Base-by-base conservation (phyloP, 2,113 vertebrate species). In the Pseudopipra pipra region DNA sequence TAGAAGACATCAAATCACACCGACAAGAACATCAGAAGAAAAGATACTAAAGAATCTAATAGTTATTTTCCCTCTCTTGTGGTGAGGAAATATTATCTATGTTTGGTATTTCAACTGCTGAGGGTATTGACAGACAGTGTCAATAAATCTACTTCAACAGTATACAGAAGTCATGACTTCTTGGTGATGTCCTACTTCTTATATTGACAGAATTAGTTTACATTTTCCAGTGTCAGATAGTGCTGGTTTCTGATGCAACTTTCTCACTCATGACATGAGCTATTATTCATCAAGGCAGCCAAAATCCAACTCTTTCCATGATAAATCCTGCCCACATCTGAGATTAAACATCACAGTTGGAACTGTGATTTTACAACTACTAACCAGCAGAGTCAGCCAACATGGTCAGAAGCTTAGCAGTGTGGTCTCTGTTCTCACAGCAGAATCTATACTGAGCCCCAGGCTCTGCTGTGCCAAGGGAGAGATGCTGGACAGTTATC, bases 291-390 rank as follows among this genome's bases (percentile, higher is more conserved):
- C n/a, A 87, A 58, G 15, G 37, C 67, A 70, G 94, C 41, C 75
- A 92, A 62, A 85, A 83, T 17, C 5, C 46, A 95, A 66, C 73
- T 86, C 88, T 92, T 95, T 94, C 85, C 82, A 66, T 76, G 85
- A 83, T 73, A 94, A 94, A 88, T 90, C 79, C 87, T 6, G 0
- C 67, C 78, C 75, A 56, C 94, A 68, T 82, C 85, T 88, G 75
- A 80, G 46, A 82, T 89, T 37, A 70, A n/a, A 47, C 71, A 89
- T 35, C 51, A 44, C 85, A 74, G 67, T 58, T 83, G 59, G 58
- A 89, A 87, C 43, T 39, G 55, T 41, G 63, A 85, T 90, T 89
- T 89, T 85, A 59, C 39, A 90, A 63, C 67, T 83, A 43, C 71
- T 46, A 58, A 91, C 62, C 19, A 68, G 59, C 37, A 76, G n/a